Percentiles rank a stretch among this genome's conserved stretches.
Conservation (phyloP, 30 jellyfish, hydroid and myxozoan genomes). For the Chrysaora quinquecirrha region DNA sequence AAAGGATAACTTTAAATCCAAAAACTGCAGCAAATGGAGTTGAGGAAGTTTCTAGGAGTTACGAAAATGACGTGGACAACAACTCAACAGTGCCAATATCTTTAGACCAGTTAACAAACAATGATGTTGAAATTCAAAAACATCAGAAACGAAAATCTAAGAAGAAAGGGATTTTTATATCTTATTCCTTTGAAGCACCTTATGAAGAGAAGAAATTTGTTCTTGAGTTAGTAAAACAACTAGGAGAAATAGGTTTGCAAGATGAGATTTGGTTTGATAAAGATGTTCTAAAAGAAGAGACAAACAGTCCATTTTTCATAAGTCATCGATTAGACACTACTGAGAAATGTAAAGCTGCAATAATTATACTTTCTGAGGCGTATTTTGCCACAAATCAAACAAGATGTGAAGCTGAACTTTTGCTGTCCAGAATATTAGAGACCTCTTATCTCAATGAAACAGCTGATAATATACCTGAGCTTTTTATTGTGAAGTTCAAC, state of each 20-base stretch:
- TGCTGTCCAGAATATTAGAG: constrained; percentile 1
- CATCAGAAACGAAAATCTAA: constrained; percentile 2
- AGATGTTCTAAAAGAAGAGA: constrained; percentile 40
- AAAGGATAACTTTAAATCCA: neutral
- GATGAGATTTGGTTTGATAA: constrained; percentile 65
- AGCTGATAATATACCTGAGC: constrained; percentile 6
- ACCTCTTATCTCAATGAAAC: neutral
- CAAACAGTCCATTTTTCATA: constrained; percentile 35
- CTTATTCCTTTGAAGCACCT: constrained; percentile 43
- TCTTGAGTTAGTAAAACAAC: constrained; percentile 42
- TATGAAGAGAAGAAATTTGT: constrained; percentile 59
- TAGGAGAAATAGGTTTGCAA: constrained; percentile 56
- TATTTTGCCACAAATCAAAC: constrained; percentile 41
- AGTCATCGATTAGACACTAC: constrained; percentile 62
- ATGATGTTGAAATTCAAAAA: neutral
- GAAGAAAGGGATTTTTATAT: constrained; percentile 54
- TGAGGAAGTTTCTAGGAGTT: neutral
- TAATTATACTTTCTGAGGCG: constrained; percentile 40
- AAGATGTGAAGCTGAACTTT: constrained; percentile 46
- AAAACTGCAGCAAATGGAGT: neutral
- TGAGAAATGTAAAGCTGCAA: constrained; percentile 65
- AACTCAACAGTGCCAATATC: too few relatives aligned
- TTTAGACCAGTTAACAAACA: neutral
- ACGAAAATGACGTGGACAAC: neutral
- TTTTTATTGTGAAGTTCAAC: neutral